Evolutionary conservation across 2,113 vertebrate species (phyloP).

Genomic region (Bothrops jararaca): DNA sequence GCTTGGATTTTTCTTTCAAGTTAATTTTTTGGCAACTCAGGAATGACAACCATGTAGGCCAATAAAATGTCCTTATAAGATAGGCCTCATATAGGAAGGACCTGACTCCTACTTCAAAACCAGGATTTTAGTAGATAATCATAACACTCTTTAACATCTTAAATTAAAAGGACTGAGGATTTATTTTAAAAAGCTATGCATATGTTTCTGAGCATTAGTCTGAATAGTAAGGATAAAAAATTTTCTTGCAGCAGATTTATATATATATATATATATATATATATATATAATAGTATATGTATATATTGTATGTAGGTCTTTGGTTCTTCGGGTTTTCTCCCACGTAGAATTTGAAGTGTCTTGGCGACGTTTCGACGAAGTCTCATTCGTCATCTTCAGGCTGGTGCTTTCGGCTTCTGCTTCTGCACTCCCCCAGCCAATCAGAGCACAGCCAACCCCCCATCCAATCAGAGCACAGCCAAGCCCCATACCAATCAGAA

Average conservation of each 20-base stretch:
- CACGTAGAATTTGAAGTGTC: too few relatives aligned
- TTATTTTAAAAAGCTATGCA: not conserved
- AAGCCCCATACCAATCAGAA: too few relatives aligned
- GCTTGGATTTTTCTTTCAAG: not conserved
- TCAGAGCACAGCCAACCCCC: too few relatives aligned
- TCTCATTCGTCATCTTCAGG: too few relatives aligned
- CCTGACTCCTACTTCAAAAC: not conserved
- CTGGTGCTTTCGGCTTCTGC: too few relatives aligned
- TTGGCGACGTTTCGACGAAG: too few relatives aligned
- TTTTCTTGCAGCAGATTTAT: not conserved
- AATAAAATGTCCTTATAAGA: not conserved
- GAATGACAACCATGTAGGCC: not conserved
- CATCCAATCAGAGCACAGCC: too few relatives aligned
- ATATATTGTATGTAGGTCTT: too few relatives aligned
- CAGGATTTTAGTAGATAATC: not conserved
- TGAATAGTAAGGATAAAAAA: not conserved
- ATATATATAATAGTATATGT: too few relatives aligned
- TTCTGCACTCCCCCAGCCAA: too few relatives aligned
- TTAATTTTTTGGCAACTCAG: slow-evolving; percentile 1
- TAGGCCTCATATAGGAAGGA: not conserved
- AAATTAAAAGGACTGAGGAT: not conserved
- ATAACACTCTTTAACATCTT: not conserved
- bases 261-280: not conserved
- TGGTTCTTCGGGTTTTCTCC: too few relatives aligned
- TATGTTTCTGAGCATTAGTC: not conserved